phyloP scores from a whole-genome alignment of 2,113 vertebrate genomes.

The Pluvialis apricaria region DNA sequence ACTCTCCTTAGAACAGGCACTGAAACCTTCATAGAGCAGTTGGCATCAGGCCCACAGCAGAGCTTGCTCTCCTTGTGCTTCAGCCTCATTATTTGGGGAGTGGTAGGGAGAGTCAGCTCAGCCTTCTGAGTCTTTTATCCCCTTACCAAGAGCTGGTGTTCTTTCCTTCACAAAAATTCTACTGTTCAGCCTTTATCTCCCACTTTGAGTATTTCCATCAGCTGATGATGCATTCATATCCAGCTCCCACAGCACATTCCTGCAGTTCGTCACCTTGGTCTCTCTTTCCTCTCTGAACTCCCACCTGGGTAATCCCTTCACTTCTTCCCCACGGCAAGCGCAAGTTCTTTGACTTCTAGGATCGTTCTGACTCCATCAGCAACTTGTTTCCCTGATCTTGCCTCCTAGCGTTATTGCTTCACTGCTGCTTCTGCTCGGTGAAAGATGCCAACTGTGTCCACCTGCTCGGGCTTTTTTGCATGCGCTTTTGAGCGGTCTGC shows the following conservation, averaged over 20 bases:
- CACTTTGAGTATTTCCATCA: background rate
- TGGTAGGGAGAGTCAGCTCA: background rate
- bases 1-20: background rate
- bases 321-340: background rate
- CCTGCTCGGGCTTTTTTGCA: background rate
- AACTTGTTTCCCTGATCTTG: background rate
- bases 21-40: background rate
- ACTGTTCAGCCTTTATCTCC: background rate
- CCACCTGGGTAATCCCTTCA: background rate
- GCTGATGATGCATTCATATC: background rate
- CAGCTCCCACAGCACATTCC: background rate
- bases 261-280: background rate
- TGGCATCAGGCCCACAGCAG: background rate
- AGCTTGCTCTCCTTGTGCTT: slow-evolving; percentile 38
- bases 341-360: background rate
- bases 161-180: background rate
- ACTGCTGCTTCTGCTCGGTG: background rate
- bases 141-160: background rate
- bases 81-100: slow-evolving; percentile 39
- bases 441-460: background rate
- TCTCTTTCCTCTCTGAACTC: background rate
- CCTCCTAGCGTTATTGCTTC: background rate
- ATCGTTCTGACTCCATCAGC: background rate
- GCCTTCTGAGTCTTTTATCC: background rate
- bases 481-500: background rate